Evolutionary conservation across 2,113 vertebrate species (phyloP).

Genomic region (Struthidea cinerea): DNA sequence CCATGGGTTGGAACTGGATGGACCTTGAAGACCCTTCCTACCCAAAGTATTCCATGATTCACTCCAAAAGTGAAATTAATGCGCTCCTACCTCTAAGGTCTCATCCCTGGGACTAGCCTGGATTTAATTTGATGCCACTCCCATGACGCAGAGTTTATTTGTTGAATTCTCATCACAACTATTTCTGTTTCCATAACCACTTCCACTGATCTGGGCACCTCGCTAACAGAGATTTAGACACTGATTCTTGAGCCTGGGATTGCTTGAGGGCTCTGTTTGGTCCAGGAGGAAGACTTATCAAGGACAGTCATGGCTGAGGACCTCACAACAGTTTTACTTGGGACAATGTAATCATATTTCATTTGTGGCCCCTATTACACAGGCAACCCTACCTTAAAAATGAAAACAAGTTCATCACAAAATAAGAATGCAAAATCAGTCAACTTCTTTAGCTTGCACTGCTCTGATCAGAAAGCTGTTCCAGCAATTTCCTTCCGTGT

Average conservation of each 20-base stretch:
- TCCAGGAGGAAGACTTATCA: background rate
- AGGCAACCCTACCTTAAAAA: background rate
- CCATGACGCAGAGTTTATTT: background rate
- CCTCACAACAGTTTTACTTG: background rate
- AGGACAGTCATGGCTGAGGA: background rate
- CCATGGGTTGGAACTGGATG: background rate
- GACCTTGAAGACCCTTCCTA: background rate
- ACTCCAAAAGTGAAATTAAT: background rate
- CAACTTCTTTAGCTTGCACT: background rate
- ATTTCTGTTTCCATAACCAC: background rate
- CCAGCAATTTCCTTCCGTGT: background rate
- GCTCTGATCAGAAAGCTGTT: background rate
- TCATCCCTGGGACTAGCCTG: too few species aligned
- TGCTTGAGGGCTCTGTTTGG: background rate
- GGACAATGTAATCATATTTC: fast-evolving
- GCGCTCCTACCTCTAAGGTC: background rate
- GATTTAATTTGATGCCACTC: background rate
- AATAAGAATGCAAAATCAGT: background rate
- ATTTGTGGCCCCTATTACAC: background rate
- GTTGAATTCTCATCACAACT: background rate
- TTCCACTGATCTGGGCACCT: background rate
- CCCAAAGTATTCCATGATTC: background rate
- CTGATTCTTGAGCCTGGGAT: background rate
- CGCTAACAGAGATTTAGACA: background rate
- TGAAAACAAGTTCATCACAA: background rate